phyloP scores from a whole-genome alignment of 2,888 invertebrate genomes.

The Biston betularia region DNA sequence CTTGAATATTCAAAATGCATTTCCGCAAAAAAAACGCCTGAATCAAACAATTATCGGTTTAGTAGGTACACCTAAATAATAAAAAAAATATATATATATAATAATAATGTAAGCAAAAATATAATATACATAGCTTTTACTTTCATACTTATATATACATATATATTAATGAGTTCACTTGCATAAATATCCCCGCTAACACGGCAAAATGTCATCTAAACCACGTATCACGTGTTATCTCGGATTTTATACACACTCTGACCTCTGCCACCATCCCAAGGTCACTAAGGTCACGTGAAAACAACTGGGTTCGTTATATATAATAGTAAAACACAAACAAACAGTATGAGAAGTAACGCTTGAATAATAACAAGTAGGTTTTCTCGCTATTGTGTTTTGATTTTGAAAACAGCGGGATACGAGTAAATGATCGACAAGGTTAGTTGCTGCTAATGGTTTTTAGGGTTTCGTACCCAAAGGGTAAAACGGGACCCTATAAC shows the following conservation, averaged over 20 bases:
- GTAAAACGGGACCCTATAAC: no score
- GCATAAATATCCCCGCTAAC: slow-evolving; percentile 15
- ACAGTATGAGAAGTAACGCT: slow-evolving; percentile 11
- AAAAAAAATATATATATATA: no score
- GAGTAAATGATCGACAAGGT: no score
- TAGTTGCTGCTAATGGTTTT: no score
- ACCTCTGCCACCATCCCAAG: slow-evolving; percentile 24
- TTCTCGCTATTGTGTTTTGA: no score
- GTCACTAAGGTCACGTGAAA: slow-evolving; percentile 20
- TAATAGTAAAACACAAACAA: slow-evolving; percentile 1
- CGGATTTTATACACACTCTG: slow-evolving; percentile 23
- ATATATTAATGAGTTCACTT: neutral
- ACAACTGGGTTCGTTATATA: slow-evolving; percentile 3
- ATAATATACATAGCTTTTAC: neutral
- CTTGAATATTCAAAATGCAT: no score
- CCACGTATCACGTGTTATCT: slow-evolving; percentile 23
- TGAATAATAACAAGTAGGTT: neutral
- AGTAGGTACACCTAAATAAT: no score
- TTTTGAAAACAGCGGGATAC: no score
- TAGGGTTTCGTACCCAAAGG: no score
- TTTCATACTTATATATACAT: neutral
- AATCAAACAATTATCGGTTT: no score
- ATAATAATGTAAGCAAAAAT: no score
- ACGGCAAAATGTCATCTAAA: slow-evolving; percentile 23
- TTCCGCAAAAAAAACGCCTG: no score